Base-by-base conservation (phyloP, 2,113 vertebrate genomes). In the Pseudopodoces humilis region DNA sequence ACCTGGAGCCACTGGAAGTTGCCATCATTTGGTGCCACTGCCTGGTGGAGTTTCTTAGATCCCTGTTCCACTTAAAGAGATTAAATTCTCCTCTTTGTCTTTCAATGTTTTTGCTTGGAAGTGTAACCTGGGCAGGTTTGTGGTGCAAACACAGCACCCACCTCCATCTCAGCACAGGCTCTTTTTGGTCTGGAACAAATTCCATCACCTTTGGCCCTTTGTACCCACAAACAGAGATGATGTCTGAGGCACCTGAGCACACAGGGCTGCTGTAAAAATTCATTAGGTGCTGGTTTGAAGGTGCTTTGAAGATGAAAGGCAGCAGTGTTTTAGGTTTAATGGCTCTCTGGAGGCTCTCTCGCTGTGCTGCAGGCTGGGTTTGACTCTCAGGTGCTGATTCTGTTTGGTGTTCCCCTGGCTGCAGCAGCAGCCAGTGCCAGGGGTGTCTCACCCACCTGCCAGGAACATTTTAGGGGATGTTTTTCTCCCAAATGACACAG, bases 221-320 rank as follows among this genome's bases (percentile, higher is more conserved):
- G 43, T 41, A 4, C 2, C n/a, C 68, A 0, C 25, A 62, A 80
- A n/a, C 0, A 14, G 76, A 59, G 69, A 9, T 20, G 9, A 5
- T 79, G 76, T 77, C 70, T 21, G 41, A 71, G 79, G 67, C 71
- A 44, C 25, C 71, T 27, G 64, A 81, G 65, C 17, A 7, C 25
- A 25, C 24, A 13, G 86, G 53, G 86, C 72, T 83, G 88, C 43
- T 55, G 80, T 41, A 59, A 47, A 76, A 71, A 71, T 47, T 74
- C 80, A 93, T 91, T 62, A 53, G 50, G 41, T 31, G 56, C 78
- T 81, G 72, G 44, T 28, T 62, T 72, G 52, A 11, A 47, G 11
- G 41, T 16, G 43, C 91, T 94, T 91, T 90, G 93, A 93, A 91
- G 92, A 94, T 90, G 74, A 94, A 86, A 94, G 94, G 78, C 62